Base-by-base conservation (phyloP, 53 echinoderm and acorn worm genomes). In the Holothuria leucospilota region DNA sequence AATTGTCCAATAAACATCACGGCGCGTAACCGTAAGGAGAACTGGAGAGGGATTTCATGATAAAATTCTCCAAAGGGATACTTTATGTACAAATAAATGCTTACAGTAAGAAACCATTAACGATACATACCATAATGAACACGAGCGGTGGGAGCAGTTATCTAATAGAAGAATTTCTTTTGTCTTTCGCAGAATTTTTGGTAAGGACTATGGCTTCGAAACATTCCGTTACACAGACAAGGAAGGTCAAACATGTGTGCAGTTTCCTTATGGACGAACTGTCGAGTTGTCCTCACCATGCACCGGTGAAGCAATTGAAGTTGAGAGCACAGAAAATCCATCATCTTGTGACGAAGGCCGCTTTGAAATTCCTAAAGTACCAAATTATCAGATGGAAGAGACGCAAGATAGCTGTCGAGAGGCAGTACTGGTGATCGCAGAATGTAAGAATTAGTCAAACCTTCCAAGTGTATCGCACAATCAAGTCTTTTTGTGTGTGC, bases 131-230 rank as follows among this genome's bases (percentile, higher is more conserved):
- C 46, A 46, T 46, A 46, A 4, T 46, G 34, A 2, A 3, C 34
- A 34, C 11, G 46, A 11, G 46, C 3, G 46, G 46, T 46, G 8
- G 34, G 34, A 9, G 3, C 56, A 56, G 16, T 56, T 18, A 56
- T 56, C 56, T 56, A 12, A 56, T 5, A 34, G 56, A 15, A 16
- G 4, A 56, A 16, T 16, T 56, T 56, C 18, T 7, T 16, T 16
- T 15, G 56, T 56, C 0, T 56, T 49, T 56, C 4, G 15, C 74
- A 96, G 96, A 69, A 39, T 93, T 41, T 88, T 77, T 59, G 96
- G 96, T 1, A 82, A 87, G 9, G 93, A 96, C 59, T 93, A 90
- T 84, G 92, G 93, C 11, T 96, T 87, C 86, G 74, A 85, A 40
- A 86, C 74, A 7, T 90, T 93, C 59, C 87, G 93, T 18, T 88